Percentiles rank a stretch among this genome's conserved stretches.
These are phyloP conservation scores for Meloe dianella DNA, from an alignment of 2,888 invertebrate genomes.

Conservation along the genomic window DNA sequence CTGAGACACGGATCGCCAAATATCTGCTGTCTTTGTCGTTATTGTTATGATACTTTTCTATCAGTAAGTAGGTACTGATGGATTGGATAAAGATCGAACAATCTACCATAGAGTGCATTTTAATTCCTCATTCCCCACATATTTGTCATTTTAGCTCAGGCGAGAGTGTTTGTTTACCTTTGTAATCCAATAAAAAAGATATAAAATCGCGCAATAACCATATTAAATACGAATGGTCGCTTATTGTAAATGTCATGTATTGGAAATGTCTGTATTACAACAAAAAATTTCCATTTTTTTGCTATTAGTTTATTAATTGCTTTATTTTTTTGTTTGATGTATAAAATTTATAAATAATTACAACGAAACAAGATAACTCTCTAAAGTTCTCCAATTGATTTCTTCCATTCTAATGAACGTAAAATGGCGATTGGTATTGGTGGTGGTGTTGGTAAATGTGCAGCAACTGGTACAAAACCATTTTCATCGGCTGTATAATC, in stretches of 20 bases:
- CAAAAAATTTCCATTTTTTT: not conserved
- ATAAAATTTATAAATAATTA: not conserved
- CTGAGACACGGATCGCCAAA: too few relatives aligned
- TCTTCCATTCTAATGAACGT: conserved; percentile 42
- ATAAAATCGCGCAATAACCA: too few relatives aligned
- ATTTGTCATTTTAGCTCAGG: too few relatives aligned
- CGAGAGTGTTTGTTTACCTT: too few relatives aligned
- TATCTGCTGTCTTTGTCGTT: too few relatives aligned
- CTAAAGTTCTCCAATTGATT: conserved; percentile 35
- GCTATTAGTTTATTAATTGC: not conserved
- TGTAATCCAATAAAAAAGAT: too few relatives aligned
- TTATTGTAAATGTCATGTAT: not conserved
- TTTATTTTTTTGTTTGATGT: not conserved
- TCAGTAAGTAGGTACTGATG: too few relatives aligned
- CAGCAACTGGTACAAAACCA: conserved; percentile 61
- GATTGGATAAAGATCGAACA: too few relatives aligned
- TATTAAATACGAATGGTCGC: not conserved
- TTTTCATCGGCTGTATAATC: conserved; percentile 70
- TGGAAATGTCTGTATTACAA: not conserved
- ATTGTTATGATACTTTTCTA: too few relatives aligned
- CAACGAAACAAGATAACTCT: not conserved
- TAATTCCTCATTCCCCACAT: too few relatives aligned
- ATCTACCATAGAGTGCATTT: too few relatives aligned
- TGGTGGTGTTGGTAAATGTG: conserved; percentile 60
- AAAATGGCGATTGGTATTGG: conserved; percentile 49